Evolutionary conservation across 2,888 invertebrate species (phyloP), one percentile per base, ranked within the genome.

Genomic region (Dimorphilus gyrociliatus): DNA sequence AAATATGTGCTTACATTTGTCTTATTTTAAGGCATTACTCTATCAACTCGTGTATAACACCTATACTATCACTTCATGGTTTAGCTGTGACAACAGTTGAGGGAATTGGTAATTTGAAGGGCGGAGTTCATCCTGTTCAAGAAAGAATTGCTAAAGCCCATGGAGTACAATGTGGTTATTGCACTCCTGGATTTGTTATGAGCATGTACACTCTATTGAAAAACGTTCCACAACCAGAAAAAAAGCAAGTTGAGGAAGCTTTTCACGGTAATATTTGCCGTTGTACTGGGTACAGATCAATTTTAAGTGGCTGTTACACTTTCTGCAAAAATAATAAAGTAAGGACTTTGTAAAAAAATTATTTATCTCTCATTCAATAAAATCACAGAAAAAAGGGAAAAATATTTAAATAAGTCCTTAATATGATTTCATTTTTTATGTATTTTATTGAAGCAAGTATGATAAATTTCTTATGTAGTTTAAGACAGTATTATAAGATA

Each of bases 281-380:
- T 37, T 88, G 88, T 55, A 90, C 88, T 1, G 88, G 88, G 0
- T 88, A 88, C 49, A 70, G 88, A 42, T 80, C 88, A 0, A 88
- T 88, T 35, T 72, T 86, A 29, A 85, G 86, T 60, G 84, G 82
- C 0, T 84, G 76, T 47, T 76, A 74, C 63, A 78, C 81, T 4
- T 40, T 45, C 17, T 36, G 39, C 1, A 39, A 41, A 39, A 37
- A 38, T 26, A 19, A 21, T 16, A 21, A 25, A 7, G 12, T 25
- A 14, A 25, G 18, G 21, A 29, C 18, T n/a, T n/a, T n/a, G n/a
- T n/a, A n/a, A n/a, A n/a, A n/a, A n/a, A n/a, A n/a, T n/a, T n/a
- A n/a, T n/a, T n/a, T n/a, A n/a, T n/a, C n/a, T n/a, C n/a, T n/a
- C n/a, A n/a, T n/a, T n/a, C n/a, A n/a, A n/a, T n/a, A n/a, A n/a